A percentile compares a stretch with the other conserved stretches of the same genome.
phyloP scores from a whole-genome alignment of 2,113 vertebrate species.

The Notechis scutatus region DNA sequence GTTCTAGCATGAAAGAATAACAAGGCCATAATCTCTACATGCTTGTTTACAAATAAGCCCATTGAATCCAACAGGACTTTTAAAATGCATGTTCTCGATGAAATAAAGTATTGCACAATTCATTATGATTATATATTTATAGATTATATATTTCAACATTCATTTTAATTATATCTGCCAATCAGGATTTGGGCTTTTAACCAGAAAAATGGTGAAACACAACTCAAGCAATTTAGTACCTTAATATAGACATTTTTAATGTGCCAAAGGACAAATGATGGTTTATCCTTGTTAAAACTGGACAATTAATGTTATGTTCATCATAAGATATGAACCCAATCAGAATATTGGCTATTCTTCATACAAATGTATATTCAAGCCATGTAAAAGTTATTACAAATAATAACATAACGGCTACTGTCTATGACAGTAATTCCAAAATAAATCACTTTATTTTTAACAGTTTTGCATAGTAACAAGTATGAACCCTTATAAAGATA shows the following conservation, averaged over 20 bases:
- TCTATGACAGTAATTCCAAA: neutral
- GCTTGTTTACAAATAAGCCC: neutral
- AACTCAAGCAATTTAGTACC: neutral
- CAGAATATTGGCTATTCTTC: too few species aligned
- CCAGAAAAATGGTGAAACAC: neutral
- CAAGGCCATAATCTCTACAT: neutral
- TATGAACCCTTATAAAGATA: neutral
- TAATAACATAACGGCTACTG: neutral
- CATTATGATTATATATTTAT: neutral
- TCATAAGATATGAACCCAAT: too few species aligned
- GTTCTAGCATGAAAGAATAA: neutral
- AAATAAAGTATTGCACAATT: neutral
- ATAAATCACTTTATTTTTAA: neutral
- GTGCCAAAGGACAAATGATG: neutral
- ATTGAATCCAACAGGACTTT: neutral
- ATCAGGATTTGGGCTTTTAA: neutral
- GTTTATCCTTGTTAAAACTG: neutral
- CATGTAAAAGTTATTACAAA: neutral
- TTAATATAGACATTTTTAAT: neutral
- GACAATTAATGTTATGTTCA: neutral
- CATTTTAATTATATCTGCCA: neutral
- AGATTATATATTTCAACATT: neutral
- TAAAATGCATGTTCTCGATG: neutral
- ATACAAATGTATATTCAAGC: too few species aligned
- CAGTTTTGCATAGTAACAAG: neutral